Evolutionary conservation across 2,888 invertebrate genomes (phyloP).

Genomic region (Diaprepes abbreviatus): DNA sequence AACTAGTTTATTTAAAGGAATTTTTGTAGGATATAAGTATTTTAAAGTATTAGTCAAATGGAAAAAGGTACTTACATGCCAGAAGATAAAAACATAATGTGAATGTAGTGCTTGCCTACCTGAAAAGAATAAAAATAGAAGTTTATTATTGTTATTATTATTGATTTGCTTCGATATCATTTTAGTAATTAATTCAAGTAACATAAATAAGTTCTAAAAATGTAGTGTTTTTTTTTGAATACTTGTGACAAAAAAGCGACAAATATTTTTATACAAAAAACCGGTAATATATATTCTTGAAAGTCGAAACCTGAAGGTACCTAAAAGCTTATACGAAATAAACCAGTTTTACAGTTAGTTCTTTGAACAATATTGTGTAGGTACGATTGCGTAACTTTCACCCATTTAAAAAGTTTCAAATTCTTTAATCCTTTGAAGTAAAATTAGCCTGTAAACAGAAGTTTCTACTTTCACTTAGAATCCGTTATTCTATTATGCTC

Average conservation of each 20-base stretch:
- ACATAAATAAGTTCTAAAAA: too few relatives aligned
- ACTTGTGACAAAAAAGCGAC: too few relatives aligned
- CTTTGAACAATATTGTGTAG: neutral
- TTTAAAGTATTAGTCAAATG: neutral
- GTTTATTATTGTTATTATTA: too few relatives aligned
- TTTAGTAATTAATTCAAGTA: too few relatives aligned
- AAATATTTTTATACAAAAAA: too few relatives aligned
- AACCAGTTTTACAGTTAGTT: too few relatives aligned
- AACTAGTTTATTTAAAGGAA: neutral
- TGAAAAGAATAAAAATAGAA: neutral
- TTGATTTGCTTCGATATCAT: too few relatives aligned
- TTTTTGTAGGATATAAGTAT: neutral
- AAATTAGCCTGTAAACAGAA: neutral
- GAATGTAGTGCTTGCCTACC: neutral
- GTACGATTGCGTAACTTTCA: conserved; percentile 1
- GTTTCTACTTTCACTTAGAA: neutral
- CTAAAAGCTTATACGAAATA: too few relatives aligned
- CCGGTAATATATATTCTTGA: too few relatives aligned
- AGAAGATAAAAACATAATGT: too few relatives aligned
- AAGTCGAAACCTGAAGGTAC: too few relatives aligned
- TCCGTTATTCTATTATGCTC: neutral
- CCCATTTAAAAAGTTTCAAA: neutral
- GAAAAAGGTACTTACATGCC: neutral
- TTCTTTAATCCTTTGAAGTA: neutral
- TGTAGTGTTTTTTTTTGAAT: too few relatives aligned